A percentile compares a stretch with the other conserved stretches of the same genome.
These are phyloP conservation scores for Corythoichthys intestinalis DNA, from an alignment of 2,113 vertebrate genomes.

Conservation along the genomic window DNA sequence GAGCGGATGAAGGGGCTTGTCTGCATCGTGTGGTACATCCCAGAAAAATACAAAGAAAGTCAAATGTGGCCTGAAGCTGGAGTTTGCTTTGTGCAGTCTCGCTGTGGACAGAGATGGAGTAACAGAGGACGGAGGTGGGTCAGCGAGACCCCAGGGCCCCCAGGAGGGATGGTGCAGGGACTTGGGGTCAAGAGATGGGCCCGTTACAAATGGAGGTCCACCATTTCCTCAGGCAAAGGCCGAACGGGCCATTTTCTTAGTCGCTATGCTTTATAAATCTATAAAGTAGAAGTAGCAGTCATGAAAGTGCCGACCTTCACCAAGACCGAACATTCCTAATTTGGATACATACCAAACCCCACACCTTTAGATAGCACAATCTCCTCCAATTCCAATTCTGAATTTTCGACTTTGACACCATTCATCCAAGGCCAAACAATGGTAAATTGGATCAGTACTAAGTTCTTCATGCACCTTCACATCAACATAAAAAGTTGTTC, in stretches of 20 bases:
- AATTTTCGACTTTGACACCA: not conserved
- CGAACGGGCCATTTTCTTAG: slow-evolving; percentile 50
- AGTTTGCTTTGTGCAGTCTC: slow-evolving; percentile 36
- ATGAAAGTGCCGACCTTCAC: not conserved
- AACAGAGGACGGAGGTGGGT: slow-evolving; percentile 56
- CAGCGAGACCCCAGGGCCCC: slow-evolving; percentile 53
- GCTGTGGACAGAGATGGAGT: slow-evolving; percentile 58
- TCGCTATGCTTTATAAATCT: slow-evolving; percentile 32
- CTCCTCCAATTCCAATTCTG: not conserved
- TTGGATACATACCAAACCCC: not conserved
- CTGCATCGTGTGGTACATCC: slow-evolving; percentile 56
- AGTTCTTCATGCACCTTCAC: too few relatives aligned
- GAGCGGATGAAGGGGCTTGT: slow-evolving; percentile 50
- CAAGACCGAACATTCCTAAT: not conserved
- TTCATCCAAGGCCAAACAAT: not conserved
- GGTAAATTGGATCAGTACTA: too few relatives aligned
- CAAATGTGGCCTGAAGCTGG: slow-evolving; percentile 64
- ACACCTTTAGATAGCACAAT: not conserved
- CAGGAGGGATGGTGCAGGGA: slow-evolving; percentile 56
- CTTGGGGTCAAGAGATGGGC: slow-evolving; percentile 54
- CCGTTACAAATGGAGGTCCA: slow-evolving; percentile 60
- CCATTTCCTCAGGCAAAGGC: slow-evolving; percentile 65
- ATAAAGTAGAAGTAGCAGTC: slow-evolving; percentile 23
- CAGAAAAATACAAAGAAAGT: slow-evolving; percentile 73
- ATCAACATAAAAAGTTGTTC: too few relatives aligned